phyloP scores from a whole-genome alignment of 2,888 invertebrate species.

The Stenichneumon culpator region DNA sequence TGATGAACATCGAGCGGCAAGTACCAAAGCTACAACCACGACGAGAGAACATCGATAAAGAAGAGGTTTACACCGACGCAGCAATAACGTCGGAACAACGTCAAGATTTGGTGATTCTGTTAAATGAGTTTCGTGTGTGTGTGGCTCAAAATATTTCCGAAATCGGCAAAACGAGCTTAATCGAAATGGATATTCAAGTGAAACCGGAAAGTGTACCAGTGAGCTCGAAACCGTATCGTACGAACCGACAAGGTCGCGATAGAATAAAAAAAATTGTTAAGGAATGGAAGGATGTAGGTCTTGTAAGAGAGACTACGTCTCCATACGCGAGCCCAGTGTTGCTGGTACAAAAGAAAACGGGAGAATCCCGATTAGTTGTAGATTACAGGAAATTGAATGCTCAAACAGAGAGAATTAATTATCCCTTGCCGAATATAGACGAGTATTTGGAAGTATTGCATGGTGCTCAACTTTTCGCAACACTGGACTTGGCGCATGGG shows the following conservation, averaged over 20 bases:
- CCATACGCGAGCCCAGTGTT: constrained; percentile 68
- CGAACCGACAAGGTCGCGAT: constrained; percentile 46
- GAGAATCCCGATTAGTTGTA: constrained; percentile 67
- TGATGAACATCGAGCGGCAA: neutral
- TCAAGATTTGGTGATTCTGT: constrained; percentile 9
- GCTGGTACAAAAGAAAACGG: constrained; percentile 64
- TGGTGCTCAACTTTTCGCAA: constrained; percentile 41
- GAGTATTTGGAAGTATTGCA: constrained; percentile 55
- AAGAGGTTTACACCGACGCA: constrained; percentile 23
- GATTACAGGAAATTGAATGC: constrained; percentile 67
- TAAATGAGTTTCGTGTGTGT: constrained; percentile 56
- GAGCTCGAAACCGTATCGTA: constrained; percentile 48
- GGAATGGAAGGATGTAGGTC: constrained; percentile 57
- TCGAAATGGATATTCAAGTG: constrained; percentile 66
- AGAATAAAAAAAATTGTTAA: constrained; percentile 54
- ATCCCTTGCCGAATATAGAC: constrained; percentile 63
- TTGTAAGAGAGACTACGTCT: constrained; percentile 60
- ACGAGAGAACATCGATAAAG: constrained; percentile 17
- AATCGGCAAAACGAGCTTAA: constrained; percentile 53
- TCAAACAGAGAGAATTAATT: constrained; percentile 58
- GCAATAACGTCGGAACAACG: constrained; percentile 8
- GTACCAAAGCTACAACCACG: constrained; percentile 9
- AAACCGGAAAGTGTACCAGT: constrained; percentile 57
- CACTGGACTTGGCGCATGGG: constrained; percentile 17
- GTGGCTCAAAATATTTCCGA: constrained; percentile 55